These are phyloP conservation scores for Bungarus multicinctus DNA, from an alignment of 2,113 vertebrate genomes.

Conservation along the genomic window DNA sequence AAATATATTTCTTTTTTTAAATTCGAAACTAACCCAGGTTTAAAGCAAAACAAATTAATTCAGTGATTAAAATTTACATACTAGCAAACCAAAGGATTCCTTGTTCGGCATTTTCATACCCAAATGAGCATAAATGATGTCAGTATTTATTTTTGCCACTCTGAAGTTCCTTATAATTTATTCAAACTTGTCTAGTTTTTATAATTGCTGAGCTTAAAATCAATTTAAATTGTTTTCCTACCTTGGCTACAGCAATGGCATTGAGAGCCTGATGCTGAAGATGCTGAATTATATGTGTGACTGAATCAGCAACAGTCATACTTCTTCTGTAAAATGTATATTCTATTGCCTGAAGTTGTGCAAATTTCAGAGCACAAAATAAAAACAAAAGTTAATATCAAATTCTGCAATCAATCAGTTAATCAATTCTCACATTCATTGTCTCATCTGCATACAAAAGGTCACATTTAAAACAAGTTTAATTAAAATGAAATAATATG, in stretches of 20 bases:
- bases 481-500: neutral
- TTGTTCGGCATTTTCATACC: neutral
- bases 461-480: neutral
- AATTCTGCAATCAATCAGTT: rapidly evolving
- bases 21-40: neutral
- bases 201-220: neutral
- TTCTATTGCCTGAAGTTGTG: conserved; percentile 82
- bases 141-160: neutral
- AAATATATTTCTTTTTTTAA: neutral
- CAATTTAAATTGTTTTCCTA: conserved; percentile 55
- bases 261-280: conserved; percentile 92
- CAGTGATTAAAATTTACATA: neutral
- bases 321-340: conserved; percentile 93
- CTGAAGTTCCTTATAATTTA: neutral
- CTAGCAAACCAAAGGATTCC: neutral
- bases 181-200: neutral
- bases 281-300: conserved; percentile 91
- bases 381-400: neutral
- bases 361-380: conserved; percentile 37
- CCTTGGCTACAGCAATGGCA: conserved; percentile 88
- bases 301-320: conserved; percentile 93
- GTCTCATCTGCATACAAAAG: neutral
- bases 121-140: neutral
- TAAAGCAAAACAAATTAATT: neutral
- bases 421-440: neutral